Evolutionary conservation across 23 tunicate genomes (phyloP), one percentile per base, ranked within the genome.

Genomic region (Trididemnum clinides): DNA sequence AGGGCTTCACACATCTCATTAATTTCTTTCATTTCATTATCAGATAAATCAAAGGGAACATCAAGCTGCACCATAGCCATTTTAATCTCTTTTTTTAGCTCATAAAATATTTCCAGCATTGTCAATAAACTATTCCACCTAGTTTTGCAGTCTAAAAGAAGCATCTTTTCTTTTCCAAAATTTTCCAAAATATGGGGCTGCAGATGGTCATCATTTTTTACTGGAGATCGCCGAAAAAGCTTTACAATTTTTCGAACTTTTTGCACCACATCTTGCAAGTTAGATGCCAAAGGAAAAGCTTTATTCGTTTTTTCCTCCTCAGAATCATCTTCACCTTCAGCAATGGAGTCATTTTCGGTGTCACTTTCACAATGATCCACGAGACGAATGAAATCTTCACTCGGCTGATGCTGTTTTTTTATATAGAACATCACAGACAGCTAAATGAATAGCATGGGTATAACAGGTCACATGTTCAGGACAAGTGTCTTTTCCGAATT

Each of bases 101-200:
- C 84, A 35, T 80, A 80, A 37, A 80, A 80, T 80, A 33, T 64
- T 37, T 80, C 76, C 78, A 80, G 84, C 72, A 64, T 80, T 63
- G 84, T 64, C 21, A 80, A 37, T 37, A 80, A 64, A 80, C 84
- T 80, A 19, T 80, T 80, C 78, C 84, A 80, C 39, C 84, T 80
- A n/a, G 84, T 80, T 37, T 80, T 80, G 39, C 84, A 80, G 28
- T 80, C 84, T 59, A 64, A 80, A 26, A 80, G 84, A 80, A 80
- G 84, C 71, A 80, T 57, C 76, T 80, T 80, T 37, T 80, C 84
- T 80, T 28, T 80, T 57, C 84, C 84, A 80, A 80, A 80, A 80
- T 50, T 59, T 37, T 80, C 79, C 84, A 80, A 32, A 80, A 79
- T 32, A 79, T 26, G 57, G 38, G 84, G 84, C 71, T 79, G 84